Evolutionary conservation across 2,797 vertebrate genomes (phyloP).

Genomic region (Synaphobranchus kaupii): DNA sequence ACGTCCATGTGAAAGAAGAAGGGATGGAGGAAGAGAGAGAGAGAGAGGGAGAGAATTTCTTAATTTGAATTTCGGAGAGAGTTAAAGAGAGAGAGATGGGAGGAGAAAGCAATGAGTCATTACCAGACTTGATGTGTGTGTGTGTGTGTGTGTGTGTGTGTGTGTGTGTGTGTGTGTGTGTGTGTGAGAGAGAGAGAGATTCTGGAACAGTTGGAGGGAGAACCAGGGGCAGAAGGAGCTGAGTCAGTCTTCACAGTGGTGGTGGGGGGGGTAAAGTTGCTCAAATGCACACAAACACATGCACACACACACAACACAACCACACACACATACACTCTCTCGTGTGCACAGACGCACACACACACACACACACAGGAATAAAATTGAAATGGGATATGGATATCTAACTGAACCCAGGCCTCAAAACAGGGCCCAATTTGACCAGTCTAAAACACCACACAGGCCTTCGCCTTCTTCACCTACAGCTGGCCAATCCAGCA

Average conservation of each 20-base stretch:
- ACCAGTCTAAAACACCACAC: constrained; percentile 30
- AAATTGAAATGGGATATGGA: constrained; percentile 25
- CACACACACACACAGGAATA: neutral
- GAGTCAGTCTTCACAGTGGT: constrained; percentile 63
- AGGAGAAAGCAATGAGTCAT: constrained; percentile 70
- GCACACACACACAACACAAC: constrained; percentile 11
- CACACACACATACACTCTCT: neutral
- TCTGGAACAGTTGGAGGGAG: neutral
- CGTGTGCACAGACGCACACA: neutral
- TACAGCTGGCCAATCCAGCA: constrained; percentile 26
- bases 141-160: constrained; percentile 35
- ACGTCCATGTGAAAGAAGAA: constrained; percentile 11
- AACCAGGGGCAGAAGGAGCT: constrained; percentile 51
- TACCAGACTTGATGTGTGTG: constrained; percentile 56
- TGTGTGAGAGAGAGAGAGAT: neutral
- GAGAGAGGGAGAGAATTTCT: constrained; percentile 18
- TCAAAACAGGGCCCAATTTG: constrained; percentile 49
- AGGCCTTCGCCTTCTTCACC: neutral
- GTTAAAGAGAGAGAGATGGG: constrained; percentile 46
- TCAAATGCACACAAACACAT: constrained; percentile 25
- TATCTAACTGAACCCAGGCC: constrained; percentile 54
- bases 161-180: too few relatives aligned
- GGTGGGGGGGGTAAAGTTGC: constrained; percentile 35
- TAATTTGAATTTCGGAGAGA: neutral
- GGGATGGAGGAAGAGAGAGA: neutral